Percentiles rank a stretch among this genome's conserved stretches.
These are phyloP conservation scores for Agonum fuliginosum DNA, from an alignment of 2,888 invertebrate species.

Conservation along the genomic window DNA sequence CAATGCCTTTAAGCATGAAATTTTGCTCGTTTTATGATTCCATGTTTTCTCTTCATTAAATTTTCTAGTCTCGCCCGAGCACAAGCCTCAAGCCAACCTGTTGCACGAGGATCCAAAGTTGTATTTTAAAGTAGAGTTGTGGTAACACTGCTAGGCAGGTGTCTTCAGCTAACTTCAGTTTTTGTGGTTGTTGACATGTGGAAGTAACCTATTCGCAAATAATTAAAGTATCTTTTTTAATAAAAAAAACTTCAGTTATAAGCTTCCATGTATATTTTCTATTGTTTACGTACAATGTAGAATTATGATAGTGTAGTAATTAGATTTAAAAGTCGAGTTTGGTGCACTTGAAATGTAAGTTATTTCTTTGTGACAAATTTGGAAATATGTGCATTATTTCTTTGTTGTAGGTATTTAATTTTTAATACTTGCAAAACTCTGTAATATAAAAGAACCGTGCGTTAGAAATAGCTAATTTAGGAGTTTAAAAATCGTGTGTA, in stretches of 20 bases:
- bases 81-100: no score
- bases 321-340: background rate
- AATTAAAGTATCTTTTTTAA: slow-evolving; percentile 42
- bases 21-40: no score
- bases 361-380: slow-evolving; percentile 33
- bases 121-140: slow-evolving; percentile 2
- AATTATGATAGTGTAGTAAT: background rate
- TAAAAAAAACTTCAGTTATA: slow-evolving; percentile 22
- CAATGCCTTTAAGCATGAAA: no score
- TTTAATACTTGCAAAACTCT: slow-evolving; percentile 17
- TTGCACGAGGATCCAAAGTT: background rate
- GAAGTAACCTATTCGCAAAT: slow-evolving; percentile 55
- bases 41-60: no score
- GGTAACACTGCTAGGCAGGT: slow-evolving; percentile 47
- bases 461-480: slow-evolving; percentile 5
- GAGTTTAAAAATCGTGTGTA: slow-evolving; percentile 38
- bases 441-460: slow-evolving; percentile 13
- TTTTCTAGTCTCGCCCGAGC: no score
- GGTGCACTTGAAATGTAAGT: slow-evolving; percentile 37
- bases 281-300: background rate
- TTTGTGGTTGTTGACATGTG: slow-evolving; percentile 55
- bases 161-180: slow-evolving; percentile 28
- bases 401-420: slow-evolving; percentile 45
- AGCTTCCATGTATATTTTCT: background rate
- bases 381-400: slow-evolving; percentile 42